A percentile compares a stretch with the other conserved stretches of the same genome.
phyloP scores from a whole-genome alignment of 2,113 vertebrate species.

The Heterotilapia buettikoferi region DNA sequence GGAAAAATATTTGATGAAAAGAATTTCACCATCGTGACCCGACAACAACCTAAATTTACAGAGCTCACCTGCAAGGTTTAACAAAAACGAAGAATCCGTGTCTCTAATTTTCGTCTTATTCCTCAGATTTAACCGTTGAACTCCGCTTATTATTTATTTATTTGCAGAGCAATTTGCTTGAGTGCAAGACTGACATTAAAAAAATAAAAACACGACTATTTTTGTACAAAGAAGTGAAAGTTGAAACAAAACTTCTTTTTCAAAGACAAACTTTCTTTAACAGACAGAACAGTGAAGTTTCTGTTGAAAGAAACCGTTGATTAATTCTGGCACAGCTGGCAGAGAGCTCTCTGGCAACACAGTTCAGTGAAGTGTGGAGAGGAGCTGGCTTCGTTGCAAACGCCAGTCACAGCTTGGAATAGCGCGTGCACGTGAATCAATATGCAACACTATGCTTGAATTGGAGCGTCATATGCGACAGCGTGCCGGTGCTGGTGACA shows the following conservation, averaged over 20 bases:
- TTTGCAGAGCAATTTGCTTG: neutral
- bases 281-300: slow-evolving; percentile 23
- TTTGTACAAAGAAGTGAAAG: neutral
- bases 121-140: neutral
- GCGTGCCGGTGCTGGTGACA: slow-evolving; percentile 40
- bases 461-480: slow-evolving; percentile 45
- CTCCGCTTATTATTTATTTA: neutral
- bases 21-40: neutral
- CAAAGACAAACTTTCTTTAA: slow-evolving; percentile 36
- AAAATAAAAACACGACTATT: neutral
- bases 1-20: neutral
- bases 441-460: slow-evolving; percentile 46
- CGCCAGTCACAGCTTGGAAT: slow-evolving; percentile 47
- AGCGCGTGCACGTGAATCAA: slow-evolving; percentile 35
- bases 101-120: neutral
- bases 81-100: neutral
- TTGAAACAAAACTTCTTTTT: slow-evolving; percentile 5
- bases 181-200: neutral
- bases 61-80: neutral
- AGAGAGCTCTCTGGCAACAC: slow-evolving; percentile 52
- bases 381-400: slow-evolving; percentile 49
- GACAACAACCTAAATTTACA: neutral
- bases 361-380: slow-evolving; percentile 60
- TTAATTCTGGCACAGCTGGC: slow-evolving; percentile 62
- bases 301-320: slow-evolving; percentile 39